phyloP scores from a whole-genome alignment of 1,140 invertebrate species.

The Intoshia linei region DNA sequence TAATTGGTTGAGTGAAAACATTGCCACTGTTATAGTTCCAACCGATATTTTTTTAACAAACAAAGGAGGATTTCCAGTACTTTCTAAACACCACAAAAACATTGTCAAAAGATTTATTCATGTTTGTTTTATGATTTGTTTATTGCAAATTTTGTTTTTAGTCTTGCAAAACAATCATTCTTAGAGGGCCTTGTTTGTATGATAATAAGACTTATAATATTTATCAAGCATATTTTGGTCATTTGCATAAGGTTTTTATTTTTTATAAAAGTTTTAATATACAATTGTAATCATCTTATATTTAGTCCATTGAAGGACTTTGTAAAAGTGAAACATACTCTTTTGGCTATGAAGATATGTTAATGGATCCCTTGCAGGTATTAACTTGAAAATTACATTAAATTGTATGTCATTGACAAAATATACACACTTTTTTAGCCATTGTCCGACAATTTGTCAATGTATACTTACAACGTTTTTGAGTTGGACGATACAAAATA shows the following conservation, averaged over 20 bases:
- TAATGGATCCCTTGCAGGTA: constrained; percentile 32
- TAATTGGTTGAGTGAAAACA: constrained; percentile 62
- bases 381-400: neutral
- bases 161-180: neutral
- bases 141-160: neutral
- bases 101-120: constrained; percentile 28
- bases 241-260: too few relatives aligned
- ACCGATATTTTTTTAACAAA: constrained; percentile 37
- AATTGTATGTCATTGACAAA: neutral
- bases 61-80: constrained; percentile 47
- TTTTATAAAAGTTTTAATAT: too few relatives aligned
- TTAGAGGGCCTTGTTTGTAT: neutral
- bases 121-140: constrained; percentile 8
- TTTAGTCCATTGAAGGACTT: too few relatives aligned
- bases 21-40: constrained; percentile 46
- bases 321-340: neutral
- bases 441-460: constrained; percentile 67
- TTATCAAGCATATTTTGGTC: too few relatives aligned
- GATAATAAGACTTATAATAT: too few relatives aligned
- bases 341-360: constrained; percentile 52
- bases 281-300: too few relatives aligned
- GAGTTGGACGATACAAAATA: constrained; percentile 93
- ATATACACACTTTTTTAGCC: constrained; percentile 31
- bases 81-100: constrained; percentile 45
- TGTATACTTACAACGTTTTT: constrained; percentile 79